Evolutionary conservation across 2,888 invertebrate species (phyloP).

Genomic region (Drosophila lutescens): DNA sequence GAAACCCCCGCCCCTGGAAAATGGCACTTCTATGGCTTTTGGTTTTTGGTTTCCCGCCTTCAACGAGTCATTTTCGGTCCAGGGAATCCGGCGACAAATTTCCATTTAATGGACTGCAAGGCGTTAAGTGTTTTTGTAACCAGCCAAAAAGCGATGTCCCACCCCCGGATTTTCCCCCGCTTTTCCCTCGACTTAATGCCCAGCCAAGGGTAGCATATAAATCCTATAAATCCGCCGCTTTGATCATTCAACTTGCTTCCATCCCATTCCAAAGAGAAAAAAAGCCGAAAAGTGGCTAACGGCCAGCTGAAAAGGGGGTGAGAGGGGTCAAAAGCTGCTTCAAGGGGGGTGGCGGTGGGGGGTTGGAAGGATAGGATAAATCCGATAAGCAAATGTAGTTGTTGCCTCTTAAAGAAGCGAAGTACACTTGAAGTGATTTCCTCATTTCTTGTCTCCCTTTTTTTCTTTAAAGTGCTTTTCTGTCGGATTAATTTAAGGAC

Average conservation of each 20-base stretch:
- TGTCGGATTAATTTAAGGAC: conserved; percentile 39
- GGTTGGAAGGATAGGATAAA: conserved; percentile 37
- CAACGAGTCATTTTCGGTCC: conserved; percentile 24
- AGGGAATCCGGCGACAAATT: conserved; percentile 64
- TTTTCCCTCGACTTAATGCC: conserved; percentile 59
- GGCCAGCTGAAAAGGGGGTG: conserved; percentile 5
- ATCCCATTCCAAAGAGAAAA: not conserved
- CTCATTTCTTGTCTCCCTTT: conserved; percentile 18
- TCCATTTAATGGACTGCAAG: conserved; percentile 79
- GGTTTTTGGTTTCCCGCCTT: not conserved
- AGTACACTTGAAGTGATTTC: conserved; percentile 37
- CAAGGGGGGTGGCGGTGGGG: not conserved
- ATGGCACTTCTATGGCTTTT: conserved; percentile 5
- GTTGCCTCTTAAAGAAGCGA: conserved; percentile 60
- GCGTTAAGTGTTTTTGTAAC: conserved; percentile 77
- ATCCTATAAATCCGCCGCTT: conserved; percentile 77
- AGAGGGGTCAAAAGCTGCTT: not conserved
- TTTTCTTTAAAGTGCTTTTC: conserved; percentile 44
- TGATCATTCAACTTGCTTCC: conserved; percentile 67
- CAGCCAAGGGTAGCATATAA: conserved; percentile 75
- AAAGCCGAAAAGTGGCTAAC: conserved; percentile 73
- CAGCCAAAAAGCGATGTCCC: conserved; percentile 54
- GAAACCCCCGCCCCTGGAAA: not conserved
- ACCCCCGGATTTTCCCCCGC: not conserved
- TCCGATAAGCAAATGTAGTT: conserved; percentile 79